Base-by-base conservation (phyloP, 2,888 invertebrate species). In the Nomada fucata region DNA sequence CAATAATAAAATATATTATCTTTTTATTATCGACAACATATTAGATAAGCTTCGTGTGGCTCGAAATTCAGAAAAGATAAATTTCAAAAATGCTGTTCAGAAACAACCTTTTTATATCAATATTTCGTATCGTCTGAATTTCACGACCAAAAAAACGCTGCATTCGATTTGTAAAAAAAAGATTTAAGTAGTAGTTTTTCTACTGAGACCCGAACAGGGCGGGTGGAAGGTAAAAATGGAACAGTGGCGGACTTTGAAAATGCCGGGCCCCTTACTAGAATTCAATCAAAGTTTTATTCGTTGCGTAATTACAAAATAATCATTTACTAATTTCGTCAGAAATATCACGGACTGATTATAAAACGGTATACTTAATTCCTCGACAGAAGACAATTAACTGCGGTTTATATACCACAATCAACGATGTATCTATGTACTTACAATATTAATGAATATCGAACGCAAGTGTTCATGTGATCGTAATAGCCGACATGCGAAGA, bases 391-490 rank as follows among this genome's bases (percentile, higher is more conserved):
- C 69, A 23, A 42, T 57, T 50, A 82, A 75, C 47, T 73, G 75
- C 74, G 59, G 80, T 86, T 80, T 80, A 67, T 76, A 67, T 81
- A 79, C 74, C 75, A 68, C 77, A 81, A 82, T 82, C 80, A 82
- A 85, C 79, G 65, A 85, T 87, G 80, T 83, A 85, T 85, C 79
- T 81, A 87, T 85, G 86, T 86, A 86, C 86, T 86, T 87, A 86
- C 79, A 47, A 86, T 79, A 78, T 81, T 79, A 81, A 86, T 47
- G 71, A 86, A 63, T 75, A 79, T 67, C 76, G 77, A 80, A 75
- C 75, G 78, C 64, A 55, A 23, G 73, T 65, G 81, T 78, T 83
- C 76, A 64, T 63, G 70, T 72, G 67, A 86, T 75, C 74, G 78
- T 82, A 68, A 76, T 53, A 64, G 65, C 75, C 60, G 76, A 67